These are phyloP conservation scores for Takifugu bimaculatus DNA, from an alignment of 2,113 vertebrate species.

Conservation along the genomic window DNA sequence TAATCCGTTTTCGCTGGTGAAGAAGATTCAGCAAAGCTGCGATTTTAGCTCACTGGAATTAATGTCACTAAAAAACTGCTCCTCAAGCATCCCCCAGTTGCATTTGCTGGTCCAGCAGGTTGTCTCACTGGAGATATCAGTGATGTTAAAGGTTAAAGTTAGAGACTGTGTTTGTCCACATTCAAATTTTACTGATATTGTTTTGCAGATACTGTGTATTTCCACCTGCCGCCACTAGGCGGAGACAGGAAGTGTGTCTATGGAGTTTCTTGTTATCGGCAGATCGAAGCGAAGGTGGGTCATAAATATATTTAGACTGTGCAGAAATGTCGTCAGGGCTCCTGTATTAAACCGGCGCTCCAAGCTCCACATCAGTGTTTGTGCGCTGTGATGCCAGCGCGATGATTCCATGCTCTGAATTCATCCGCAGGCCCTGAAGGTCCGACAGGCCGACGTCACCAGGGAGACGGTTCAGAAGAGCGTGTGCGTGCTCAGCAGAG, in stretches of 20 bases:
- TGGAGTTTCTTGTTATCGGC: conserved; percentile 94
- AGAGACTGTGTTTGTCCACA: not conserved
- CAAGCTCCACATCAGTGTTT: not conserved
- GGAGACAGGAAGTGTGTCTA: conserved; percentile 87
- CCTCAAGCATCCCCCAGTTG: no score
- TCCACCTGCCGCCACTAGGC: conserved; percentile 88
- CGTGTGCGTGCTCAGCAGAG: conserved; percentile 93
- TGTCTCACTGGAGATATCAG: not conserved
- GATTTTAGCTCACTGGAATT: no score
- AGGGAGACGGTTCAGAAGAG: conserved; percentile 98
- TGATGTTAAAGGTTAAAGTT: not conserved
- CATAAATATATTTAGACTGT: not conserved
- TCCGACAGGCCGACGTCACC: conserved; percentile 93
- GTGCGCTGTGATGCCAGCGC: not conserved
- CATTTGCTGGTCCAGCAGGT: no score
- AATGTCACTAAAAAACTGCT: no score
- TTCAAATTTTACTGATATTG: not conserved
- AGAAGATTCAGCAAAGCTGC: no score
- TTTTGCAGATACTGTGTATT: conserved; percentile 89
- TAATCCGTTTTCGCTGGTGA: not conserved
- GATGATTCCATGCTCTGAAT: not conserved
- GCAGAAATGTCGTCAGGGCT: not conserved
- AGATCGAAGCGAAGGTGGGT: conserved; percentile 95
- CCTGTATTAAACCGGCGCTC: not conserved
- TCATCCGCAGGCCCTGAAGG: conserved; percentile 83